These are phyloP conservation scores for Cremastobaeus sp. DNA, from an alignment of 2,888 invertebrate species.

Conservation along the genomic window DNA sequence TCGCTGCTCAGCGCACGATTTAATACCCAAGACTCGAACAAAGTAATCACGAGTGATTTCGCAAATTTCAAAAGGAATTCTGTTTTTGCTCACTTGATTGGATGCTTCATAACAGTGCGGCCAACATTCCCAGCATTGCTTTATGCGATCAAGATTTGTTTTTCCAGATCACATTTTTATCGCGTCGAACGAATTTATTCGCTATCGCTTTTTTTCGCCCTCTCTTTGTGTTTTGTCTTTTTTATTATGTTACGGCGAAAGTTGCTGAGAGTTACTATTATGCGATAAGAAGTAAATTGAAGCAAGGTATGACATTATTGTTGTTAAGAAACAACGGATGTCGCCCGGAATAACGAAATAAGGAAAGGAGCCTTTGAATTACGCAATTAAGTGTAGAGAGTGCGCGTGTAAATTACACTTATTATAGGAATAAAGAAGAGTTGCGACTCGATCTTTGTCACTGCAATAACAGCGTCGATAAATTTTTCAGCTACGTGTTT, in stretches of 20 bases:
- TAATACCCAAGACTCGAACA: too few relatives aligned
- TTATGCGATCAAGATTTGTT: too few relatives aligned
- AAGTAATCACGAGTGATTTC: not conserved
- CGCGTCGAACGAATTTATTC: too few relatives aligned
- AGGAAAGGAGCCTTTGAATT: constrained; percentile 4
- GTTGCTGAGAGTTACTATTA: too few relatives aligned
- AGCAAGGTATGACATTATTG: too few relatives aligned
- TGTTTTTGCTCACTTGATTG: not conserved
- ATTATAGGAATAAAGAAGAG: constrained; percentile 18
- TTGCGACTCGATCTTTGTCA: constrained; percentile 14
- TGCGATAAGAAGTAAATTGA: too few relatives aligned
- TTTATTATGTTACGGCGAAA: too few relatives aligned
- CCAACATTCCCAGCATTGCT: too few relatives aligned
- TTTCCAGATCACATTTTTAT: too few relatives aligned
- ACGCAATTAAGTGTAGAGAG: not conserved
- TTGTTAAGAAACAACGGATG: not conserved
- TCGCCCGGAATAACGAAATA: not conserved
- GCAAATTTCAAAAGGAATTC: not conserved
- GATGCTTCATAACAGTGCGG: not conserved
- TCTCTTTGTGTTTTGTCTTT: too few relatives aligned
- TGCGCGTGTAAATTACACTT: constrained; percentile 19
- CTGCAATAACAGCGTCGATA: constrained; percentile 16
- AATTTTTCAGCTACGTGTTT: constrained; percentile 21
- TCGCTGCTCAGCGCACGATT: too few relatives aligned
- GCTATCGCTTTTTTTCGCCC: too few relatives aligned